Percentiles rank a stretch among this genome's conserved stretches.
These are phyloP conservation scores for Brachionus rubens DNA, from an alignment of 1,140 invertebrate species.

Conservation along the genomic window DNA sequence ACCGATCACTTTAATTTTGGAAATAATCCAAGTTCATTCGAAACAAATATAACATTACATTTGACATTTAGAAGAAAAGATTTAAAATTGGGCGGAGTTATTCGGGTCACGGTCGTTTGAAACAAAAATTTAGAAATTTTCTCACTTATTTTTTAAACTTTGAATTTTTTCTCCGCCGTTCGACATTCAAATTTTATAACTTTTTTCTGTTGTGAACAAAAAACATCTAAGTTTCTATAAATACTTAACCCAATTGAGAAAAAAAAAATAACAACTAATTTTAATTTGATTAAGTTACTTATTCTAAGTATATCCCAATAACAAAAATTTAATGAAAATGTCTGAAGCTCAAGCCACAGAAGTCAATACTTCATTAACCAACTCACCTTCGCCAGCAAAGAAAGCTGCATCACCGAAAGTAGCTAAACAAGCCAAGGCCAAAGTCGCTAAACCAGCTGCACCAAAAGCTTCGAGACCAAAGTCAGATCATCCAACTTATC, in stretches of 20 bases:
- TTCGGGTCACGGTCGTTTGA: no score
- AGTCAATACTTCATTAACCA: not conserved
- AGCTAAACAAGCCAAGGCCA: not conserved
- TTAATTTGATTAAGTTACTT: not conserved
- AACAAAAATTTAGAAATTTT: no score
- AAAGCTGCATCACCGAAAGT: not conserved
- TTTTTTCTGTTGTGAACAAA: no score
- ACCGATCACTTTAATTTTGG: no score
- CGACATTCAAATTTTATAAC: not conserved
- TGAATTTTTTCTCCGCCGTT: constrained; percentile 1
- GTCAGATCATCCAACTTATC: not conserved
- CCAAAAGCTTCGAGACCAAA: not conserved
- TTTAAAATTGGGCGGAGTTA: no score
- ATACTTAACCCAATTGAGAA: not conserved
- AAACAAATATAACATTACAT: no score
- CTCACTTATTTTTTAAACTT: no score
- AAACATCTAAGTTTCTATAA: no score
- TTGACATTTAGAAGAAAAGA: no score
- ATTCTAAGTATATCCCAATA: not conserved
- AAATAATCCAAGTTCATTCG: no score
- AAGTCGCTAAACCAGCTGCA: not conserved
- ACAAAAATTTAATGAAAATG: not conserved
- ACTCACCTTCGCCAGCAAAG: not conserved
- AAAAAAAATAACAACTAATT: not conserved
- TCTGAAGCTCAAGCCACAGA: not conserved